Base-by-base conservation (phyloP, 1,140 invertebrate species). In the Brachionus paranguensis region DNA sequence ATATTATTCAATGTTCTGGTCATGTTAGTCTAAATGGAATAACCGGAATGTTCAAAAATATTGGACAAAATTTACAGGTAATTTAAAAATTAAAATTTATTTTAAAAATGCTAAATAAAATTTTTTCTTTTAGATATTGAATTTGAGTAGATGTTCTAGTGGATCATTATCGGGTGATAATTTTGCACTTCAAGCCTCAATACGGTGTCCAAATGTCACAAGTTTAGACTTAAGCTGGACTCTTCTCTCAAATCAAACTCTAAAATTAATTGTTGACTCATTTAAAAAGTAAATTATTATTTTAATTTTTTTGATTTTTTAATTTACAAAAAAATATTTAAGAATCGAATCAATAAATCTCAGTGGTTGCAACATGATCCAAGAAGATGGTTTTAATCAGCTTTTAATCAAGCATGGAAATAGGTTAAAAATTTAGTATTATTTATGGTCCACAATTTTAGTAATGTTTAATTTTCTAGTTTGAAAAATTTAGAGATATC, bases 271-370 rank as follows among this genome's bases (percentile, higher is more conserved):
- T 29, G 78, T 81, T 68, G 78, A 81, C 14, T 81, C 53, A 2
- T 81, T 81, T 17, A 81, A 64, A 68, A 81, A 68, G 78, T 81
- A n/a, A n/a, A n/a, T 43, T 2, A 12, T 37, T 7, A 41, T 29
- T 33, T 11, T 41, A 47, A 7, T 20, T 43, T 64, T 12, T 24
- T 79, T 20, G 6, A 20, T 37, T 55, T 55, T 11, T 14, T 29
- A 60, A 41, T 12, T 53, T 37, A 37, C 55, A 53, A 27, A 37
- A n/a, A 14, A 12, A 53, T n/a, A 17, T 72, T 47, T 64, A 5
- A 81, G 78, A 64, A 81, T 81, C 29, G 78, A 81, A 29, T 64
- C 78, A 12, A 81, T 81, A 24, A 81, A 81, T 81, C 53, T 81
- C 24, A 68, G 78, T 27, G 78, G 78, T 24, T 81, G 78, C 27